Evolutionary conservation across 2,888 invertebrate species (phyloP).

Genomic region (Leucoma salicis): DNA sequence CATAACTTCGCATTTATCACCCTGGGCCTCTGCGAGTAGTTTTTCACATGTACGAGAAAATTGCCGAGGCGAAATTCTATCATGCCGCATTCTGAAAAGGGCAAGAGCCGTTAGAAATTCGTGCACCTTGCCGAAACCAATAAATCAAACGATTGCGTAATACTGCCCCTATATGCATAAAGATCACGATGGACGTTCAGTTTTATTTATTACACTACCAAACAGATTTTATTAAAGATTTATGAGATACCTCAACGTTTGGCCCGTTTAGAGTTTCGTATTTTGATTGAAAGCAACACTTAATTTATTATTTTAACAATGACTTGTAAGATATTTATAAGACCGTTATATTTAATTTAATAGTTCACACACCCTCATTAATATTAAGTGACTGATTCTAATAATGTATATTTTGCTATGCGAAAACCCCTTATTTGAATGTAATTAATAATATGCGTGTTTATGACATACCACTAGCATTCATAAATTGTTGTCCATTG

Average conservation of each 20-base stretch:
- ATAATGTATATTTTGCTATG: no score
- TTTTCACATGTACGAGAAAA: slow-evolving; percentile 72
- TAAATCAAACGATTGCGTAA: slow-evolving; percentile 81
- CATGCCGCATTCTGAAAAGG: slow-evolving; percentile 57
- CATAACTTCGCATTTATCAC: slow-evolving; percentile 77
- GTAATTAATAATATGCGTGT: no score
- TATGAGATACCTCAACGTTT: slow-evolving; percentile 46
- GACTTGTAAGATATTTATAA: no score
- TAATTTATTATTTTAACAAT: no score
- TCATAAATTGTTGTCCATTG: slow-evolving; percentile 37
- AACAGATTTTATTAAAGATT: slow-evolving; percentile 70
- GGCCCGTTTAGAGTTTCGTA: no score
- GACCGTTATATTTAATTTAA: no score
- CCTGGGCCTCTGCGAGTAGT: slow-evolving; percentile 62
- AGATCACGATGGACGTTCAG: slow-evolving; percentile 56
- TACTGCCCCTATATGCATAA: slow-evolving; percentile 75
- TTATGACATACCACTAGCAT: slow-evolving; percentile 22
- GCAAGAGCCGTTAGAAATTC: slow-evolving; percentile 63
- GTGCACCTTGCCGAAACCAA: slow-evolving; percentile 77
- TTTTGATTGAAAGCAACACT: no score
- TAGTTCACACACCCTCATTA: no score
- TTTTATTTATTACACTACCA: slow-evolving; percentile 71
- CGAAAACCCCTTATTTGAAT: no score
- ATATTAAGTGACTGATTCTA: no score
- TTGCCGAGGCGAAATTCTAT: slow-evolving; percentile 71